Conservation (phyloP, 2,797 vertebrate species). For the Scomberomorus guttatus region DNA sequence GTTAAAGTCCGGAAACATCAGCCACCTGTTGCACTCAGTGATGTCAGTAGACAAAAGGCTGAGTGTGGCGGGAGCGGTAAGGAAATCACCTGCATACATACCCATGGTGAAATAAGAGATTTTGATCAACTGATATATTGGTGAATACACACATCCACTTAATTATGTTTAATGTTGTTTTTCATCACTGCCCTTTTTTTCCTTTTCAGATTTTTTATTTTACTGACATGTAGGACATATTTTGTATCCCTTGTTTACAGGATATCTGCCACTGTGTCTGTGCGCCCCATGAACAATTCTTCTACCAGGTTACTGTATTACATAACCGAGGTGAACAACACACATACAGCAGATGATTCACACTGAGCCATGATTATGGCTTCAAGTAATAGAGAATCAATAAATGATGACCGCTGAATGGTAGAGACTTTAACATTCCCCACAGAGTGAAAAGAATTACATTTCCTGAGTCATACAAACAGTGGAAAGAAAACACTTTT, state of each 20-base stretch:
- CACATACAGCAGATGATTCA: constrained; percentile 40
- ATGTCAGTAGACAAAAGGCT: background rate
- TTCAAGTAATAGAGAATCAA: constrained; percentile 30
- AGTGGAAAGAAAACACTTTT: background rate
- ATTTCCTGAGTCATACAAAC: constrained; percentile 19
- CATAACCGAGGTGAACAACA: constrained; percentile 49
- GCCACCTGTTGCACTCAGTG: background rate
- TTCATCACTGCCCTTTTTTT: background rate
- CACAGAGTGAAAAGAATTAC: constrained; percentile 14
- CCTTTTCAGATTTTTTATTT: background rate
- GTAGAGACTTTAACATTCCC: constrained; percentile 13
- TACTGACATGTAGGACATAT: background rate
- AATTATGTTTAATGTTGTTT: background rate
- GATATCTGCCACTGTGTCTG: constrained; percentile 7
- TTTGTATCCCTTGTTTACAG: background rate
- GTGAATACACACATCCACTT: background rate
- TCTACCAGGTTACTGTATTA: constrained; percentile 51
- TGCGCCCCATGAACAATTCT: background rate
- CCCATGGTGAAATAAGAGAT: background rate
- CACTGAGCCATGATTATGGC: constrained; percentile 32
- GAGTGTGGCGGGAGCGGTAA: background rate
- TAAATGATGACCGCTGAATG: constrained; percentile 26
- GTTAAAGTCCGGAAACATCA: background rate
- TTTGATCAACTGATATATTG: background rate
- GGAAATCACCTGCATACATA: background rate